Conservation (phyloP, 2,797 vertebrate species). For the Pseudochirops cupreus region DNA sequence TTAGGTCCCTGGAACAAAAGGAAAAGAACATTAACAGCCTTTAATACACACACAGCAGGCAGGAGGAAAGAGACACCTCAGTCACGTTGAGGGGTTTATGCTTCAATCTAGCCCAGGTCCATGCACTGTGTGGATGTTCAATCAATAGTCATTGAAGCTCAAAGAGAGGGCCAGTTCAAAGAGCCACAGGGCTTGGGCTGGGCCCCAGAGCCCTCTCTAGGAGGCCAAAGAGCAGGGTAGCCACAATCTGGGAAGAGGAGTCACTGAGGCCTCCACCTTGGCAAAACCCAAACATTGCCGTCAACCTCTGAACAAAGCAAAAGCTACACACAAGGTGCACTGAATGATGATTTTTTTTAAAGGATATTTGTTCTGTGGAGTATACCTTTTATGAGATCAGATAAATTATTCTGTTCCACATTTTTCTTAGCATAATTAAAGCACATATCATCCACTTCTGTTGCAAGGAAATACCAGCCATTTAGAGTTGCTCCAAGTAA, state of each 20-base stretch:
- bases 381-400: constrained; percentile 97
- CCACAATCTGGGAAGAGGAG: background rate
- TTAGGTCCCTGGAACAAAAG: constrained; percentile 28
- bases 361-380: constrained; percentile 17
- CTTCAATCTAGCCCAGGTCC: constrained; percentile 30
- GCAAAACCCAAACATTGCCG: background rate
- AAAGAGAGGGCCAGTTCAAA: constrained; percentile 22
- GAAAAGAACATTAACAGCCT: background rate
- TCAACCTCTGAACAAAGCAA: background rate
- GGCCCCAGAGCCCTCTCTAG: background rate
- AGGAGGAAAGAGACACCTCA: constrained; percentile 42
- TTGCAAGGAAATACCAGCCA: constrained; percentile 98
- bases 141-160: background rate
- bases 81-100: constrained; percentile 18
- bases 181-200: background rate
- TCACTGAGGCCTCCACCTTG: background rate
- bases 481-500: constrained; percentile 98
- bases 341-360: background rate
- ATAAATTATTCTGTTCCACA: constrained; percentile 96
- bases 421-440: constrained; percentile 98
- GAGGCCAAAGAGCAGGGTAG: background rate
- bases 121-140: background rate
- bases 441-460: constrained; percentile 99
- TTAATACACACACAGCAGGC: constrained; percentile 28
- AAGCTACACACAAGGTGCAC: constrained; percentile 6